These are phyloP conservation scores for Meleagris gallopavo DNA, from an alignment of 2,113 vertebrate species.

Conservation along the genomic window DNA sequence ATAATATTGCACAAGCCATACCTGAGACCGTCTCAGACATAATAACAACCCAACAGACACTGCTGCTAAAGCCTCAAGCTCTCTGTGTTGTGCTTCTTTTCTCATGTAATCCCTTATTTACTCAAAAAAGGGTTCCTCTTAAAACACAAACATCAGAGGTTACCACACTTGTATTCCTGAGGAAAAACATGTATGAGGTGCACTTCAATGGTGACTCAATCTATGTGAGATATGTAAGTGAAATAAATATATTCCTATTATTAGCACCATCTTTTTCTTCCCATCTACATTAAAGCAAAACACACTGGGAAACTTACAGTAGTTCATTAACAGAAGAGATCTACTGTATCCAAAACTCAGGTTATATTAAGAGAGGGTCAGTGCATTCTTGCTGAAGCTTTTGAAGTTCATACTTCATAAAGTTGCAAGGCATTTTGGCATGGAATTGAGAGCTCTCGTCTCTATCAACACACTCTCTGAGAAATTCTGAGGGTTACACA, in stretches of 20 bases:
- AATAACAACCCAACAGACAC: accelerated
- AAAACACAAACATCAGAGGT: background rate
- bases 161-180: background rate
- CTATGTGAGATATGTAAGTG: background rate
- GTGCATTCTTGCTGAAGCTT: slow-evolving; percentile 41
- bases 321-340: slow-evolving; percentile 52
- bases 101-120: background rate
- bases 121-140: background rate
- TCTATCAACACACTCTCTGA: slow-evolving; percentile 48
- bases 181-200: no score
- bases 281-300: background rate
- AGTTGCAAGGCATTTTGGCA: slow-evolving; percentile 11
- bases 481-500: slow-evolving; percentile 50
- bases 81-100: background rate
- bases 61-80: background rate
- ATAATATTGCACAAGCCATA: background rate
- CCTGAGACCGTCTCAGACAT: background rate
- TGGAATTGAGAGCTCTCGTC: slow-evolving; percentile 55
- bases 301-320: background rate
- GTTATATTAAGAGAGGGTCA: slow-evolving; percentile 42
- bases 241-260: background rate
- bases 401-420: slow-evolving; percentile 61
- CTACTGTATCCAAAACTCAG: slow-evolving; percentile 9
- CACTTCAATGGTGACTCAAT: background rate
- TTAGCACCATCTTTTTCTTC: background rate